These are phyloP conservation scores for Camelus bactrianus DNA, from an alignment of 2,113 vertebrate genomes.

Conservation along the genomic window DNA sequence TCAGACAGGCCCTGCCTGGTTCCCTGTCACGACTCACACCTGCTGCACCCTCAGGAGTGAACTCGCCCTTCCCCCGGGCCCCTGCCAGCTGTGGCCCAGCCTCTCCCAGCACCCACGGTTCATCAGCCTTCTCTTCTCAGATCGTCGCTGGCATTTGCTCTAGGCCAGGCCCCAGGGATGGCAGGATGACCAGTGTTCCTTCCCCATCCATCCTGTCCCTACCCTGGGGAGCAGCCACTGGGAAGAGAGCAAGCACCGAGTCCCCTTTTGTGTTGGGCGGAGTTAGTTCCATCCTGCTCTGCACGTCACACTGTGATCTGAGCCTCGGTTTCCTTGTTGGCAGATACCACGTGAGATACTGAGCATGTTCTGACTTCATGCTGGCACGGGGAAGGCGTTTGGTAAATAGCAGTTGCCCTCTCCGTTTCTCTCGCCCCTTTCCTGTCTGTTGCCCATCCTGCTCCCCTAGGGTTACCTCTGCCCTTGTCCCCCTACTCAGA, in stretches of 20 bases:
- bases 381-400: not conserved
- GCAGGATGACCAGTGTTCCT: not conserved
- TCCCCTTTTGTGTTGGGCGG: not conserved
- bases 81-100: not conserved
- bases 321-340: not conserved
- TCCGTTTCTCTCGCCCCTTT: not conserved
- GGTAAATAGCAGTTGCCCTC: not conserved
- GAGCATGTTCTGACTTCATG: not conserved
- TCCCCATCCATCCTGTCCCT: not conserved
- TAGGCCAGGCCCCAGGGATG: not conserved
- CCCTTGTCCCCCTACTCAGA: not conserved
- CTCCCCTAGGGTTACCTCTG: not conserved
- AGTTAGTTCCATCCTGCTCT: not conserved
- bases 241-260: not conserved
- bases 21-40: not conserved
- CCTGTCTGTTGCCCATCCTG: not conserved
- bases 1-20: not conserved
- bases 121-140: not conserved
- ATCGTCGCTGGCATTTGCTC: not conserved
- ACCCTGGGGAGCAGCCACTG: not conserved
- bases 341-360: not conserved
- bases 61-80: not conserved
- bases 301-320: not conserved
- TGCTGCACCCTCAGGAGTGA: not conserved
- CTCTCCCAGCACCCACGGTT: not conserved